Base-by-base conservation (phyloP, 2,888 invertebrate species). In the Hydroisotoma schaefferi region DNA sequence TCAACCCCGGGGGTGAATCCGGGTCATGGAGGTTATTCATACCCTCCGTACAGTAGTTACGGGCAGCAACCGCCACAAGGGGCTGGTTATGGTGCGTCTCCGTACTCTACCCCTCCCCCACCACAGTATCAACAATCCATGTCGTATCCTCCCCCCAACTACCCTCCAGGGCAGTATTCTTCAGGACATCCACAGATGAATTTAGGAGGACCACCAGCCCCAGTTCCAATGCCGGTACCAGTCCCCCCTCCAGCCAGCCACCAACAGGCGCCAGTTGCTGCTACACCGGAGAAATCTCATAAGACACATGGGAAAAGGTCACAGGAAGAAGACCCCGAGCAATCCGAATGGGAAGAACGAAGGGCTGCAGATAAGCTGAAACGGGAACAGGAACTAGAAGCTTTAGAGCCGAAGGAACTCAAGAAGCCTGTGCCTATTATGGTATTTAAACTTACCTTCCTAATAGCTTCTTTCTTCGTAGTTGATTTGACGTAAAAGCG, bases 401-500 rank as follows among this genome's bases (percentile, higher is more conserved):
- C 61, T 49, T 57, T 65, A 49, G 63, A 66, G 51, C 67, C 60
- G 29, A 67, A 68, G 65, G 67, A 70, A 29, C 53, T 60, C 22
- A 68, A 70, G 57, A 69, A 71, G 61, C 59, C 69, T 27, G 68
- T 68, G 54, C 70, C 68, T 25, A 71, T 71, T 65, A 69, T 71
- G 71, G 71, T 71, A 71, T 63, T 67, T 8, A 6, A 22, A 47
- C 47, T 47, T 49, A 20, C 43, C 43, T 25, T 47, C 4, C 8
- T 25, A 23, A 23, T 47, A 25, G 47, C 22, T 23, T 47, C 23
- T 47, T 47, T 47, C 8, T 25, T 5, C 25, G 47, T 43, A n/a
- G 43, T 43, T 10, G 8, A 33, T 10, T 33, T 33, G 15, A n/a
- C n/a, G n/a, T n/a, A n/a, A n/a, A n/a, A n/a, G n/a, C n/a, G n/a